Evolutionary conservation across 2,797 vertebrate species (phyloP).

Genomic region (Lateolabrax maculatus): DNA sequence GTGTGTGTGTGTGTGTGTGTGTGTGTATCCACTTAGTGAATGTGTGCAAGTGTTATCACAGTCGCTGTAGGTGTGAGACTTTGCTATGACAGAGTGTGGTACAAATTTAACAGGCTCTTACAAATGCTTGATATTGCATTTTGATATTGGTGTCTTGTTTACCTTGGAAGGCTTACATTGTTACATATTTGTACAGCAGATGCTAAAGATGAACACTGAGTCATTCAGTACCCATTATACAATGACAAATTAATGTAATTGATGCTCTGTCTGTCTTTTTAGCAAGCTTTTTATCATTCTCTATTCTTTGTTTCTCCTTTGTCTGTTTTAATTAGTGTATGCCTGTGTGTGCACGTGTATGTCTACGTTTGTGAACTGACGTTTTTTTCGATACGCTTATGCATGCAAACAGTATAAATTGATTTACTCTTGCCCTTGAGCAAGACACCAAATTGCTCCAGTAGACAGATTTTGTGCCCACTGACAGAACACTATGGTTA

Average conservation of each 20-base stretch:
- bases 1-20: conserved; percentile 21
- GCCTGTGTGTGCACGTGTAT: background rate
- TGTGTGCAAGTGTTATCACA: conserved; percentile 73
- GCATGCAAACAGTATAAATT: background rate
- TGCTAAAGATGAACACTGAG: conserved; percentile 40
- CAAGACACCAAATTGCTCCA: background rate
- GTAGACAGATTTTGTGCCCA: background rate
- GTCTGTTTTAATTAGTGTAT: background rate
- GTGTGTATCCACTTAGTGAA: conserved; percentile 38
- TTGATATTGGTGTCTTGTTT: conserved; percentile 53
- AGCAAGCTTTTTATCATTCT: background rate
- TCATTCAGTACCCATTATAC: conserved; percentile 12
- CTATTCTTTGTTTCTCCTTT: background rate
- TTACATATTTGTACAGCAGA: conserved; percentile 50
- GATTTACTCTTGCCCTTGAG: background rate
- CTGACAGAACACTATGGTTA: background rate
- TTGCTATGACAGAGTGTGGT: conserved; percentile 61
- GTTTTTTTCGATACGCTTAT: background rate
- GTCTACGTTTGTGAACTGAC: background rate
- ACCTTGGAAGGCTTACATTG: conserved; percentile 45
- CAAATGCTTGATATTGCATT: conserved; percentile 48
- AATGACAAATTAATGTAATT: conserved; percentile 1
- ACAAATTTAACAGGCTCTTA: conserved; percentile 56
- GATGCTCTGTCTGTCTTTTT: conserved; percentile 1
- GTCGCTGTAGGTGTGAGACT: conserved; percentile 76